A percentile compares a stretch with the other conserved stretches of the same genome.
Conservation (phyloP, 2,888 invertebrate genomes). For the Pseudeuparius sepicola region DNA sequence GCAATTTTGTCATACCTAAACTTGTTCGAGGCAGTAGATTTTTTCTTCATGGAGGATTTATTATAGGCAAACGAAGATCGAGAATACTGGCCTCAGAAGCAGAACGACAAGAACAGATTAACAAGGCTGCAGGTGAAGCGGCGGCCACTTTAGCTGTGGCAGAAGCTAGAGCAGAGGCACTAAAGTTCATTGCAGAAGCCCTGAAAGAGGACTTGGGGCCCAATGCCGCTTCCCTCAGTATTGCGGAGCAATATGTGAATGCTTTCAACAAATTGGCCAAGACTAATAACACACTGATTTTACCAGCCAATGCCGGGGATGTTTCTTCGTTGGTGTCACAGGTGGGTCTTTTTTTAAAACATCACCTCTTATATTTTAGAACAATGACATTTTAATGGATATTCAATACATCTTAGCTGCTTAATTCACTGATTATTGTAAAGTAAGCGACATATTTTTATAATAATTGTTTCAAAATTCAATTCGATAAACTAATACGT, state of each 20-base stretch:
- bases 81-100: constrained; percentile 93
- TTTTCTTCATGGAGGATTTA: too few species aligned
- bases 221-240: constrained; percentile 81
- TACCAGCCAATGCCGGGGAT: constrained; percentile 84
- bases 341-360: too few species aligned
- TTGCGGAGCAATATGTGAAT: constrained; percentile 93
- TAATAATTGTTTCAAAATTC: too few species aligned
- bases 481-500: too few species aligned
- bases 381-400: too few species aligned
- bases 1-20: too few species aligned
- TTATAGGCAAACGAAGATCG: constrained; percentile 59
- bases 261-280: constrained; percentile 92
- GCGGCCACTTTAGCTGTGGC: constrained; percentile 86
- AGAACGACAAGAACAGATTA: constrained; percentile 86
- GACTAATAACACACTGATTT: constrained; percentile 85
- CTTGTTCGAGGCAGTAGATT: too few species aligned
- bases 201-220: constrained; percentile 52
- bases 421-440: too few species aligned
- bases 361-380: too few species aligned
- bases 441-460: too few species aligned
- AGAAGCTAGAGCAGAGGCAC: constrained; percentile 77
- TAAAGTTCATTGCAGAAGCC: constrained; percentile 59
- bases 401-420: too few species aligned
- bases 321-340: constrained; percentile 71
- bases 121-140: constrained; percentile 87